Evolutionary conservation across 1,140 invertebrate genomes (phyloP).

Genomic region (Cecropterus lyciades): DNA sequence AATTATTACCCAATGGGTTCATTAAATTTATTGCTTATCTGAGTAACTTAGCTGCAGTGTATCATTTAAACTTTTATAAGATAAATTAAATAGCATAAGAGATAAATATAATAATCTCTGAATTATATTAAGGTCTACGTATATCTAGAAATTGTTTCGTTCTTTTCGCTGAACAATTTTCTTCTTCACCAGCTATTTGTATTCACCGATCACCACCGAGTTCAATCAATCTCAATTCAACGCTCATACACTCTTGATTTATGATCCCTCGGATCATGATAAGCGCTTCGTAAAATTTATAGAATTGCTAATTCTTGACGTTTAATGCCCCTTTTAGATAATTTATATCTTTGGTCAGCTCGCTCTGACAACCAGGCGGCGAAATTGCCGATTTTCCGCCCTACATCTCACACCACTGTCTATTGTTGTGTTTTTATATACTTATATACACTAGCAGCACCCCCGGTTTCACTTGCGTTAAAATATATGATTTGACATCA

Average conservation of each 20-base stretch:
- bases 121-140: too few relatives aligned
- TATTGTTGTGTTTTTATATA: too few relatives aligned
- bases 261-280: conserved; percentile 4
- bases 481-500: too few relatives aligned
- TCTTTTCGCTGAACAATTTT: background rate
- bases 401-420: conserved; percentile 25
- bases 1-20: too few relatives aligned
- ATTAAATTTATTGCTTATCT: too few relatives aligned
- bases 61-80: too few relatives aligned
- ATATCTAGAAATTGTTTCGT: too few relatives aligned
- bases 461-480: too few relatives aligned
- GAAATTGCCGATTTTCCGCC: conserved; percentile 22
- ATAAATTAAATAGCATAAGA: too few relatives aligned
- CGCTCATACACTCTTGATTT: conserved; percentile 3
- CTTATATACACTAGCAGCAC: too few relatives aligned
- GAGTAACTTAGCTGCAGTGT: too few relatives aligned
- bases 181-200: background rate
- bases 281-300: conserved; percentile 7
- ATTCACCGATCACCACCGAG: conserved; percentile 1
- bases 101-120: too few relatives aligned
- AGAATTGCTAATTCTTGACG: conserved; percentile 4
- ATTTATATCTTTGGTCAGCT: conserved; percentile 20
- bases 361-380: conserved; percentile 21
- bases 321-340: background rate
- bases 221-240: conserved; percentile 11